Conservation (phyloP, 2,888 invertebrate genomes). For the Horisme vitalbata region DNA sequence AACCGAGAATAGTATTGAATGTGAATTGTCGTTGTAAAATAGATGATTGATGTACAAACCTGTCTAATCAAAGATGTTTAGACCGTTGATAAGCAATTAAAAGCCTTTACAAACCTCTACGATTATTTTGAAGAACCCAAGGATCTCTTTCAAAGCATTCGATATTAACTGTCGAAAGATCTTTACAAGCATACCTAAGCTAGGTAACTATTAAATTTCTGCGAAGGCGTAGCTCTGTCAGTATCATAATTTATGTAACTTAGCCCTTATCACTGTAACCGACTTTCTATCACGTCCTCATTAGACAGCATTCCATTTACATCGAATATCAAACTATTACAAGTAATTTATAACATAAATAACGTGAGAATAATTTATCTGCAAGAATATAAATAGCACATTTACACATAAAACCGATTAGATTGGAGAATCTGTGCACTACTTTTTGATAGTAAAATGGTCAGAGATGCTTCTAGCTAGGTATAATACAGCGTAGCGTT, state of each 20-base stretch:
- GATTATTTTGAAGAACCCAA: too few relatives aligned
- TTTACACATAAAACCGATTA: background rate
- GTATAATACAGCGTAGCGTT: too few relatives aligned
- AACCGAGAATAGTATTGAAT: too few relatives aligned
- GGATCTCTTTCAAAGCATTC: constrained; percentile 8
- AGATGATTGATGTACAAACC: too few relatives aligned
- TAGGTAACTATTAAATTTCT: constrained; percentile 20
- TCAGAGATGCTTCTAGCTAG: too few relatives aligned
- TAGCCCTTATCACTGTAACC: constrained; percentile 17
- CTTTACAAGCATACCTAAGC: background rate
- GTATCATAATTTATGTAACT: constrained; percentile 19
- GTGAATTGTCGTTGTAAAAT: too few relatives aligned
- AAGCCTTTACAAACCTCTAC: too few relatives aligned
- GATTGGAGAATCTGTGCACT: too few relatives aligned
- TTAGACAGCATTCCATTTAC: constrained; percentile 26
- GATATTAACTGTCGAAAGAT: constrained; percentile 8
- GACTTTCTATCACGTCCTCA: constrained; percentile 29
- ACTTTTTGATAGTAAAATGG: too few relatives aligned
- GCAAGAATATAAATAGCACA: background rate
- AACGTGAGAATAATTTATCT: constrained; percentile 23
- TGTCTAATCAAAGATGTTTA: too few relatives aligned
- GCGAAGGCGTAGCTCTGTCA: constrained; percentile 14
- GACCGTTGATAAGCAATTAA: background rate
- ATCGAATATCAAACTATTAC: constrained; percentile 23
- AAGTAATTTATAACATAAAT: constrained; percentile 26